Percentiles rank a stretch among this genome's conserved stretches.
Conservation (phyloP, 2,888 invertebrate species). For the Meloe dianella region DNA sequence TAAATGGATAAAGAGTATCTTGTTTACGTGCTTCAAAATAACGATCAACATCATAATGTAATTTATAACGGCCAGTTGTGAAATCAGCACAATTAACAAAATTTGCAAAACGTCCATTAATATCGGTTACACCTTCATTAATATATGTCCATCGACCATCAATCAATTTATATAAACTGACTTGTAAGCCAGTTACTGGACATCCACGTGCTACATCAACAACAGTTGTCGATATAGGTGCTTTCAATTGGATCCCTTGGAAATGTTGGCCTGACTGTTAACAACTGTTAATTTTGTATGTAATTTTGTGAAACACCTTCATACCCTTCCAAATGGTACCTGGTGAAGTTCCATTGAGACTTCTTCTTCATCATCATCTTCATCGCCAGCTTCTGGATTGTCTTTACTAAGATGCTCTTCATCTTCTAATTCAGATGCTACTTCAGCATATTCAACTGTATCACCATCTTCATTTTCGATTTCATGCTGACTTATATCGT, state of each 20-base stretch:
- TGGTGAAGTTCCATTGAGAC: conserved; percentile 38
- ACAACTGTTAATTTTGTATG: conserved; percentile 1
- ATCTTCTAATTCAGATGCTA: conserved; percentile 36
- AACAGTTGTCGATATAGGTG: conserved; percentile 76
- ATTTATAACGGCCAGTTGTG: conserved; percentile 73
- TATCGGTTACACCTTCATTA: conserved; percentile 68
- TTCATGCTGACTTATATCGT: conserved; percentile 31
- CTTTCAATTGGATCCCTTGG: conserved; percentile 21
- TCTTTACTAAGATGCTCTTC: conserved; percentile 30
- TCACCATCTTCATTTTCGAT: conserved; percentile 34
- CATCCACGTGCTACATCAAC: conserved; percentile 73
- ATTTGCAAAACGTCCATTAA: conserved; percentile 71
- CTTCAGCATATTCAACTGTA: conserved; percentile 35
- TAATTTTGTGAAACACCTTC: conserved; percentile 21
- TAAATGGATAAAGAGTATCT: conserved; percentile 75
- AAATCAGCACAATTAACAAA: conserved; percentile 68
- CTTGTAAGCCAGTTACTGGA: conserved; percentile 70
- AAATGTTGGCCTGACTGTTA: conserved; percentile 18
- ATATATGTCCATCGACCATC: conserved; percentile 72
- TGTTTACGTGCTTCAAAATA: conserved; percentile 69
- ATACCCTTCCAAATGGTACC: conserved; percentile 45
- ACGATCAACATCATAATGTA: conserved; percentile 74
- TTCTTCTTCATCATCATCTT: conserved; percentile 47
- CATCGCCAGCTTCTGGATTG: conserved; percentile 44
- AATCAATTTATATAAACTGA: conserved; percentile 71